Evolutionary conservation across 2,888 invertebrate species (phyloP).

Genomic region (Ormyrus thymus): DNA sequence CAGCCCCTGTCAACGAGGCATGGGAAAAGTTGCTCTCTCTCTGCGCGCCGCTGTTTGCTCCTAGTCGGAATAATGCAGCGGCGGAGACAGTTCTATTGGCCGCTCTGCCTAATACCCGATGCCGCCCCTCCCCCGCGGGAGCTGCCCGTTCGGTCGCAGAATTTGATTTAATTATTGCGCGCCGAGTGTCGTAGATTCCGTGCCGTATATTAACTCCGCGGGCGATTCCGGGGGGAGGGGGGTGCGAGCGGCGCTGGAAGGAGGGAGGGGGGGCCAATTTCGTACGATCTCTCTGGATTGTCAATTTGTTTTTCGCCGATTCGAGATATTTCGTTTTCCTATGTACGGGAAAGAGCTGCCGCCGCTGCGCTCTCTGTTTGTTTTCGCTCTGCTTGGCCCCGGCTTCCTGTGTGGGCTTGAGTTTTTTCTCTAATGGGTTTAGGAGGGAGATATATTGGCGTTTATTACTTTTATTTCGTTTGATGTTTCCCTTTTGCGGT

Average conservation of each 20-base stretch:
- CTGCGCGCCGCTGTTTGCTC: constrained; percentile 69
- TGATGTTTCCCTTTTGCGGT: too few relatives aligned
- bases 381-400: too few relatives aligned
- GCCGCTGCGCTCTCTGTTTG: not conserved
- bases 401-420: too few relatives aligned
- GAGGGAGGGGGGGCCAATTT: constrained; percentile 15
- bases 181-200: not conserved
- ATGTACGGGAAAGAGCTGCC: not conserved
- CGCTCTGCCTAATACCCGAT: constrained; percentile 68
- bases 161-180: constrained; percentile 70
- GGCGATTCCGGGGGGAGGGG: constrained; percentile 30
- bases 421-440: too few relatives aligned
- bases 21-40: constrained; percentile 71
- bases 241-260: too few relatives aligned
- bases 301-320: constrained; percentile 1
- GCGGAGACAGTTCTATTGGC: constrained; percentile 69
- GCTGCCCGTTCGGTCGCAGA: constrained; percentile 60
- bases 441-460: too few relatives aligned
- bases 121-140: not conserved
- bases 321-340: too few relatives aligned
- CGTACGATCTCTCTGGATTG: not conserved
- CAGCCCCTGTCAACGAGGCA: constrained; percentile 63
- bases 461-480: too few relatives aligned
- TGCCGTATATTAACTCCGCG: constrained; percentile 53
- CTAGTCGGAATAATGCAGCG: constrained; percentile 71